These are phyloP conservation scores for Agapornis canus DNA, from an alignment of 2,797 vertebrate species.

Conservation along the genomic window DNA sequence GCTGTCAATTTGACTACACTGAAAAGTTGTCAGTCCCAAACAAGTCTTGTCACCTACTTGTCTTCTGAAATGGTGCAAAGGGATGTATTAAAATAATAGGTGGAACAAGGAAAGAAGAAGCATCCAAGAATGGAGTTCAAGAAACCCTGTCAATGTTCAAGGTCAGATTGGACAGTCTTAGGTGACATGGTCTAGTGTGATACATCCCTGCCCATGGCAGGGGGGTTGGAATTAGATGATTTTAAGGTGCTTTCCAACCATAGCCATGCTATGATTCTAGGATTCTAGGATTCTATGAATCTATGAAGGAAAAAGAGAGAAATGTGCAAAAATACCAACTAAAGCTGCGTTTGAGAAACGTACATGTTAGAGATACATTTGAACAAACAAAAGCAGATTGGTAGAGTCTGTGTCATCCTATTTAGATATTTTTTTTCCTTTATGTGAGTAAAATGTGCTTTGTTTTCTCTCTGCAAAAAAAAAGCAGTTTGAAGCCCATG, in stretches of 20 bases:
- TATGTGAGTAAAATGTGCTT: neutral
- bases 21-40: neutral
- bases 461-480: neutral
- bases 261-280: neutral
- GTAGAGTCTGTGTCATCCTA: neutral
- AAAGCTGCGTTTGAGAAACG: neutral
- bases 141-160: neutral
- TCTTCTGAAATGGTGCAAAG: neutral
- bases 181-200: neutral
- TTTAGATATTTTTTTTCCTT: neutral
- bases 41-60: neutral
- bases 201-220: neutral
- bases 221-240: too few species aligned
- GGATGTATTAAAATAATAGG: neutral
- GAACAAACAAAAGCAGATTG: neutral
- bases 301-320: neutral
- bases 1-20: neutral
- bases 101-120: neutral
- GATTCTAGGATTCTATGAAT: neutral
- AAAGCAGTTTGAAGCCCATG: neutral
- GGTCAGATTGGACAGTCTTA: neutral
- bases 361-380: neutral
- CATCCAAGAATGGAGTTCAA: neutral
- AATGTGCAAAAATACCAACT: neutral
- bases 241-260: too few species aligned